Evolutionary conservation across 35 echinoderm and acorn worm species (phyloP), one percentile per base, ranked within the genome.

Genomic region (Patiria miniata): DNA sequence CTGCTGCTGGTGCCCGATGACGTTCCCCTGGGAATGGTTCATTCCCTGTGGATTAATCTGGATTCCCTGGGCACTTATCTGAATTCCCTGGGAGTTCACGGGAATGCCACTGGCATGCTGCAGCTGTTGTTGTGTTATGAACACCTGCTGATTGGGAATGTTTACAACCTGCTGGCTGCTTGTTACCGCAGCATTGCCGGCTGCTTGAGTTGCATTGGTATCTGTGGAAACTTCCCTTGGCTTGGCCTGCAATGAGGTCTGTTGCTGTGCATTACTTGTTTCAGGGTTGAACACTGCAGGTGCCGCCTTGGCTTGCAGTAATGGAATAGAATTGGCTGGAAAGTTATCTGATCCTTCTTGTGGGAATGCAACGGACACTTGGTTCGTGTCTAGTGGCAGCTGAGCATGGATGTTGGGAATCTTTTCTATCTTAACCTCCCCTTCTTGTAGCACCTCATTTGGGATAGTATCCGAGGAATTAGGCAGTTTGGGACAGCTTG

Each of bases 381-480:
- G 26, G 29, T 53, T 37, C 85, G 82, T n/a, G 42, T 44, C 83
- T 87, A 85, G n/a, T 73, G 84, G 68, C 47, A 69, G 88, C 52
- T 90, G 81, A 23, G 85, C 87, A 88, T 88, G 91, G 39, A 89
- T 80, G 77, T 97, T 97, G 26, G 95, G 95, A 37, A 97, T 85
- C 54, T 93, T 97, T 61, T 97, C 87, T 42, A 97, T 97, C 42
- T 89, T 83, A 30, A 97, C 91, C 51, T 97, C 95, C 61, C 95
- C 95, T 58, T 93, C 91, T 77, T 85, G 52, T 39, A 97, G 51
- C 51, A 81, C 16, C 21, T 61, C 69, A 50, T 61, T 68, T 7
- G 69, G 26, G 14, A 73, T 23, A 73, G 21, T 5, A 14, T 10
- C 65, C 10, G 65, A 26, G 1, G 42, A 39, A 28, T 51, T 86